Percentiles rank a stretch among this genome's conserved stretches.
Evolutionary conservation across 64 coral and sea anemone species (phyloP).

Genomic region (Dendronephthya gigantea): DNA sequence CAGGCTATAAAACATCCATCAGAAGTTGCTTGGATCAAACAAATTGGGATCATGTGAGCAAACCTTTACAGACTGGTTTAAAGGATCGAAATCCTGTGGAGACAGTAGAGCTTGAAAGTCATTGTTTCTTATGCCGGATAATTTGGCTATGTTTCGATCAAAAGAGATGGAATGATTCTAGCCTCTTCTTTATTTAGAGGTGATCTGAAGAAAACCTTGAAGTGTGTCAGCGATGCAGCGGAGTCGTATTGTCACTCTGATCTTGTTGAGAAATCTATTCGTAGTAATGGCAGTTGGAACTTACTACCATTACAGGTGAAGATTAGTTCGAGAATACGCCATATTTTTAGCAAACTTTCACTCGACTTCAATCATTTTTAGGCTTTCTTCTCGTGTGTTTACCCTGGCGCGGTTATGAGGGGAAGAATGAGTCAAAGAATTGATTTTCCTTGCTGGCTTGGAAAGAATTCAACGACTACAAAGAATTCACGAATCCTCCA

Average conservation of each 20-base stretch:
- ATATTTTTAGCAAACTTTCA: neutral
- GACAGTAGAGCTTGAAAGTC: no score
- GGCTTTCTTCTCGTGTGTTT: conserved; percentile 78
- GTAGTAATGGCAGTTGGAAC: conserved; percentile 60
- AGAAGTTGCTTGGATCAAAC: no score
- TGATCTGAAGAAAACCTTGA: conserved; percentile 59
- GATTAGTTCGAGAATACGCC: neutral
- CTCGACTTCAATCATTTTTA: conserved; percentile 14
- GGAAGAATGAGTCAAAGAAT: conserved; percentile 71
- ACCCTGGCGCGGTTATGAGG: conserved; percentile 53
- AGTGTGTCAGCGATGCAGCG: conserved; percentile 55
- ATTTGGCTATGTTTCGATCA: no score
- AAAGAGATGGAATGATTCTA: no score
- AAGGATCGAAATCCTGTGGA: no score
- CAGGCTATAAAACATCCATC: no score
- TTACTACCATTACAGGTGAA: conserved; percentile 70
- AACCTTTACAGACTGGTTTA: no score
- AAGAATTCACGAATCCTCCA: conserved; percentile 70
- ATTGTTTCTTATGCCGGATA: no score
- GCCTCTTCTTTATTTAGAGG: no score
- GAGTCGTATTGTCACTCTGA: conserved; percentile 85
- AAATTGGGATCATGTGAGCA: no score
- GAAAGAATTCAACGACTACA: conserved; percentile 66
- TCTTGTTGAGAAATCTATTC: conserved; percentile 54
- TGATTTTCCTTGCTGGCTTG: conserved; percentile 90